A percentile compares a stretch with the other conserved stretches of the same genome.
Conservation (phyloP, 1,140 invertebrate genomes). For the Aphelenchoides besseyi region DNA sequence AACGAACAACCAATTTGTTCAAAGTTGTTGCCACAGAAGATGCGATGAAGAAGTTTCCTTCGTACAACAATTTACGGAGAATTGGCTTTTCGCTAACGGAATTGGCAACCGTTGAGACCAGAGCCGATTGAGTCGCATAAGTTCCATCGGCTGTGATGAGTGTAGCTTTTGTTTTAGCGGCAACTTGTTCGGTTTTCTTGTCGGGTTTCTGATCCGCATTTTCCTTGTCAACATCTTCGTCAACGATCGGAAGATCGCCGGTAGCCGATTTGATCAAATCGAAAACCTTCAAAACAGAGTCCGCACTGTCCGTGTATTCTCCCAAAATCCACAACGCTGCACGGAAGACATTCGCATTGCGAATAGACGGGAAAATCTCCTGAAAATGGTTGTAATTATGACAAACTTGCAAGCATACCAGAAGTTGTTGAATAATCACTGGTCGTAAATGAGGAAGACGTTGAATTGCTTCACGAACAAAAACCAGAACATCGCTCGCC, state of each 20-base stretch:
- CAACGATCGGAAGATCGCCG: constrained; percentile 78
- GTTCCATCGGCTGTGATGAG: constrained; percentile 96
- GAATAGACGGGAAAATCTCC: constrained; percentile 77
- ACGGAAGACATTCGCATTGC: constrained; percentile 73
- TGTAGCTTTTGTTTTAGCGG: constrained; percentile 62
- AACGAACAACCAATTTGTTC: constrained; percentile 81
- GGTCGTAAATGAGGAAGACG: constrained; percentile 78
- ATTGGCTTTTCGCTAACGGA: constrained; percentile 68
- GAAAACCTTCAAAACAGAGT: constrained; percentile 67
- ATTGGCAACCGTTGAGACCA: constrained; percentile 72
- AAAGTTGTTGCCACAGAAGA: constrained; percentile 84
- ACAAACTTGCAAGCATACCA: constrained; percentile 48
- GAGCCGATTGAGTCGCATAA: constrained; percentile 94
- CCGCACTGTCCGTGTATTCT: constrained; percentile 79
- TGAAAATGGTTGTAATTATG: constrained; percentile 68
- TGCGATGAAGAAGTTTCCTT: constrained; percentile 93
- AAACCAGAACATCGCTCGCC: constrained; percentile 87
- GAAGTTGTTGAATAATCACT: constrained; percentile 71
- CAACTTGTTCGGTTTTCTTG: constrained; percentile 50
- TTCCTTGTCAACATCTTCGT: constrained; percentile 70
- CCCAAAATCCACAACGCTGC: constrained; percentile 96
- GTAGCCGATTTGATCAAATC: constrained; percentile 55
- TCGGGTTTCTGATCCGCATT: constrained; percentile 66
- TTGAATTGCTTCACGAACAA: constrained; percentile 89
- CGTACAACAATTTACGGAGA: constrained; percentile 80